These are phyloP conservation scores for Macrophya annulata DNA, from an alignment of 2,888 invertebrate species.

Conservation along the genomic window DNA sequence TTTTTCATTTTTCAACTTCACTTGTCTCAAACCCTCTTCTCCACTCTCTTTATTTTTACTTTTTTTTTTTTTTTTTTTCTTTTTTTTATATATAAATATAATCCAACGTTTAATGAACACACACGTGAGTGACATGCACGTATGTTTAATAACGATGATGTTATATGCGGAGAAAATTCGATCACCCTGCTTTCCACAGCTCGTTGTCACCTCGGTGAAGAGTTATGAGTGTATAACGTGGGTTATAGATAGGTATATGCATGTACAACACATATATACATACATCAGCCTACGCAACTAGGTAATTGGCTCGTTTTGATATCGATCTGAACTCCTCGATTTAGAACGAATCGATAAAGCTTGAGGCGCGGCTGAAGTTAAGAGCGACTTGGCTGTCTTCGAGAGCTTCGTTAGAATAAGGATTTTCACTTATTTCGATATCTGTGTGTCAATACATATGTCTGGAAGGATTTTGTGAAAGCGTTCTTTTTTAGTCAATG, in stretches of 20 bases:
- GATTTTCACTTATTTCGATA: neutral
- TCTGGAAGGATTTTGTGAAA: neutral
- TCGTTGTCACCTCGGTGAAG: constrained; percentile 26
- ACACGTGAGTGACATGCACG: too few species aligned
- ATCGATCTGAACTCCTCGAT: constrained; percentile 46
- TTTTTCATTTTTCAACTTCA: constrained; percentile 14
- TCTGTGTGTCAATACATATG: neutral
- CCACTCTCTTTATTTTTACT: neutral
- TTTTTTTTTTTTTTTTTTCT: neutral
- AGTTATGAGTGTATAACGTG: neutral
- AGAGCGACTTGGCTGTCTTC: neutral
- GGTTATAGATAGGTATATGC: neutral
- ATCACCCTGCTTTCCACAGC: constrained; percentile 20
- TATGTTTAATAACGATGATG: neutral
- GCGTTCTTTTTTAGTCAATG: neutral
- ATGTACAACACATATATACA: neutral
- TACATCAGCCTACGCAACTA: neutral
- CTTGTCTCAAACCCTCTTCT: too few species aligned
- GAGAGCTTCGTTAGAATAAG: neutral
- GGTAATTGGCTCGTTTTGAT: constrained; percentile 48
- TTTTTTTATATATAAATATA: neutral
- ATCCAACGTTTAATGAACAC: too few species aligned
- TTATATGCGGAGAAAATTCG: neutral
- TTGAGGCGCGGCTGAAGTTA: constrained; percentile 22
- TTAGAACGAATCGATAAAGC: constrained; percentile 46